Evolutionary conservation across 2,113 vertebrate genomes (phyloP), one percentile per base, ranked within the genome.

Genomic region (Scalopus aquaticus): DNA sequence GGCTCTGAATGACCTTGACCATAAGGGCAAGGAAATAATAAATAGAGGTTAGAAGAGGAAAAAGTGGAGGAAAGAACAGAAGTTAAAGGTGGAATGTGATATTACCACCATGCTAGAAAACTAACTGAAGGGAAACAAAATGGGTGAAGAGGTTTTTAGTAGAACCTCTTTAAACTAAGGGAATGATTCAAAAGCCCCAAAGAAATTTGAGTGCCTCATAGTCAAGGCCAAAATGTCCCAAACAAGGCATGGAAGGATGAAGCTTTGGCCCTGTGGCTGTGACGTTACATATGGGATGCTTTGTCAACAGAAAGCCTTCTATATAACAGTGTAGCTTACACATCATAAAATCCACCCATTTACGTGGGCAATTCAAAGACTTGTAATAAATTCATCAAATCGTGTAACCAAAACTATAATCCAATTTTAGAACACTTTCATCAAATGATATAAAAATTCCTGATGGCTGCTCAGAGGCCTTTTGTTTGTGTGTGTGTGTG

Each of bases 141-240:
- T 15, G 24, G 12, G 11, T 49, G 17, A 39, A 73, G 77, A 65
- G 17, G 1, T 85, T 76, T 83, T 87, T 67, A 74, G 28, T 80
- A 70, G 46, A 79, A 51, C 28, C 15, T 58, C 35, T 95, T 94
- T 92, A 60, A 81, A 91, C 20, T 70, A 76, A 84, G 19, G 46
- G 58, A 87, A 49, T 77, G 58, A 88, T 72, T 76, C 49, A 77
- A 62, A 12, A 86, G 67, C 51, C 39, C 67, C 10, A 88, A 60
- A 35, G 28, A 84, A 97, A 96, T 81, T 86, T 88, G 51, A 95
- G n/a, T 92, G 78, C 91, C 88, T 95, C 73, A 46, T 26, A 92
- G 56, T 93, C n/a, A 93, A 95, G 79, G 44, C 1, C 37, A 58
- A 91, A 96, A 85, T 64, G 49, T 89, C 37, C 82, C 60, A 88